A percentile compares a stretch with the other conserved stretches of the same genome.
phyloP scores from a whole-genome alignment of 2,113 vertebrate genomes.

The Tetrax tetrax region DNA sequence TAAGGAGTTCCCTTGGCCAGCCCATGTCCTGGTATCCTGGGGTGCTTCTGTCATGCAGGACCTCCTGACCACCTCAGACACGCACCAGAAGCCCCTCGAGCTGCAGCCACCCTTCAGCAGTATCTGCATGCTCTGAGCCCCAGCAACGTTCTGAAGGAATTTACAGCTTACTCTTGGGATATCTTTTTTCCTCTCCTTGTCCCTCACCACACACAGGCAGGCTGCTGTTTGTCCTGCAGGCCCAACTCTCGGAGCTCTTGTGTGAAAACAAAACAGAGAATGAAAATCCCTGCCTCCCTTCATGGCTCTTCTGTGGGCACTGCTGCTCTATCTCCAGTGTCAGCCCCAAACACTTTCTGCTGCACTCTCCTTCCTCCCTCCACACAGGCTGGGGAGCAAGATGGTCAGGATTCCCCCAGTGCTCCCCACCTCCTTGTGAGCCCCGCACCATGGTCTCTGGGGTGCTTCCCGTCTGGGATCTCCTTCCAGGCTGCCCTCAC shows the following conservation, averaged over 20 bases:
- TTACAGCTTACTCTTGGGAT: background rate
- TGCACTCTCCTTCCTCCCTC: background rate
- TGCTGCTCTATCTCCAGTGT: background rate
- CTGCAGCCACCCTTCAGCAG: background rate
- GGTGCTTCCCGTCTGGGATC: background rate
- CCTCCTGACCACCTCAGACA: background rate
- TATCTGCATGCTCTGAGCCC: background rate
- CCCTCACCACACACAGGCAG: background rate
- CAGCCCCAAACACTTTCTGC: background rate
- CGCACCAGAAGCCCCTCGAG: rapidly evolving
- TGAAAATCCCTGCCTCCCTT: background rate
- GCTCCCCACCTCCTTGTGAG: background rate
- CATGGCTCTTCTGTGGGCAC: background rate
- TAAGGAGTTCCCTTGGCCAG: rapidly evolving
- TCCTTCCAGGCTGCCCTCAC: background rate
- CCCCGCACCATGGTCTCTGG: background rate
- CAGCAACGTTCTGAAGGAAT: background rate
- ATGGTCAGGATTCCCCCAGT: background rate
- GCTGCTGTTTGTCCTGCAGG: background rate
- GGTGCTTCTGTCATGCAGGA: background rate
- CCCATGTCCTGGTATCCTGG: background rate
- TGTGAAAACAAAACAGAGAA: background rate
- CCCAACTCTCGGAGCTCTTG: background rate
- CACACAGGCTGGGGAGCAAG: background rate
- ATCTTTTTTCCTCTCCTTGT: background rate